These are phyloP conservation scores for Chalcosyrphus nemorum DNA, from an alignment of 2,888 invertebrate genomes.

Conservation along the genomic window DNA sequence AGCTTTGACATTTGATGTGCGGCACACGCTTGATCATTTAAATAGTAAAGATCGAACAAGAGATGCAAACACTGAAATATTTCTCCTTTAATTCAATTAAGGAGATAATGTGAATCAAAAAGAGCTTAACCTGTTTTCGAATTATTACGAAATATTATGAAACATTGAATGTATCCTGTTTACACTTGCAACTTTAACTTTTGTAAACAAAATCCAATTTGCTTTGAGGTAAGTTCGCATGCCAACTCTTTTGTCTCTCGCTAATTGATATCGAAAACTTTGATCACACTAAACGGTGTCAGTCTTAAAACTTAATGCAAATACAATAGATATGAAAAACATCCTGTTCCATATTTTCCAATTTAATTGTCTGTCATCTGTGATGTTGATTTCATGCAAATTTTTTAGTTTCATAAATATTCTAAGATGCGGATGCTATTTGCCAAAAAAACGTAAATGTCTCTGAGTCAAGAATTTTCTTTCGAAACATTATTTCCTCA, in stretches of 20 bases:
- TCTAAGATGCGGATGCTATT: conserved; percentile 35
- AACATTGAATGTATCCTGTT: conserved; percentile 8
- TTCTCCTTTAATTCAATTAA: conserved; percentile 30
- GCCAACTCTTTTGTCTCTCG: conserved; percentile 39
- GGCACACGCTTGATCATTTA: not conserved
- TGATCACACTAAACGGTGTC: not conserved
- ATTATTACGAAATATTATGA: conserved; percentile 11
- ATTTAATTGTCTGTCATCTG: conserved; percentile 9
- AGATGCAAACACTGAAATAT: not conserved
- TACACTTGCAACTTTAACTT: not conserved
- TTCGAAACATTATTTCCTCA: not conserved
- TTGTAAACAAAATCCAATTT: not conserved
- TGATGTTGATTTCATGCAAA: conserved; percentile 34
- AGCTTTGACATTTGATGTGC: not conserved
- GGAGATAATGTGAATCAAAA: conserved; percentile 26
- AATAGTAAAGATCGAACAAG: not conserved
- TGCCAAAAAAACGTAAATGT: conserved; percentile 3
- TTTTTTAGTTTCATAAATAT: conserved; percentile 11
- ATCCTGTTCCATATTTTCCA: conserved; percentile 41
- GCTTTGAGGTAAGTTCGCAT: conserved; percentile 32
- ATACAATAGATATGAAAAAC: conserved; percentile 1
- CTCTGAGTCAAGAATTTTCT: not conserved
- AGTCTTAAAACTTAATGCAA: not conserved
- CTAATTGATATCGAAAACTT: conserved; percentile 5
- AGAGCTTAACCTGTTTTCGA: not conserved